Conservation (phyloP, 2,888 invertebrate genomes). For the Tetranychus truncatus region DNA sequence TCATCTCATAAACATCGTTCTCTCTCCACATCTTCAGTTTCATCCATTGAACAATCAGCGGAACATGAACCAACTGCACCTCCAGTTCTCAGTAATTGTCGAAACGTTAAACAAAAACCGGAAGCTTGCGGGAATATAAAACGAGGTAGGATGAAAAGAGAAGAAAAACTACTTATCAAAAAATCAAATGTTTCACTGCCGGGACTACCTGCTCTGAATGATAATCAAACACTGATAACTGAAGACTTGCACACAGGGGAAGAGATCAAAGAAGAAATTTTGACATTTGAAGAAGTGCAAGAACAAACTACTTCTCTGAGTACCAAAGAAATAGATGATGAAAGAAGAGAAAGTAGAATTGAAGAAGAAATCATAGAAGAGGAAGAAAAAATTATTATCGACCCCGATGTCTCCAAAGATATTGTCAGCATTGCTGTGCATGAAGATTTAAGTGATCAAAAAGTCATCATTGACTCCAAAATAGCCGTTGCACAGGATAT, state of each 20-base stretch:
- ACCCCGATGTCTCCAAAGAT: not conserved
- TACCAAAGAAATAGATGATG: not conserved
- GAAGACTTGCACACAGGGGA: not conserved
- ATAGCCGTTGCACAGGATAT: not conserved
- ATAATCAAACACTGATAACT: constrained; percentile 5
- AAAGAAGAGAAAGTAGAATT: no score
- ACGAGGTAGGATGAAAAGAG: not conserved
- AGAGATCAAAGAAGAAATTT: not conserved
- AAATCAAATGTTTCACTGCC: not conserved
- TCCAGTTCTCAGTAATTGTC: not conserved
- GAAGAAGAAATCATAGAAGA: not conserved
- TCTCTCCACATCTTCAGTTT: not conserved
- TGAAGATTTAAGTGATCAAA: not conserved
- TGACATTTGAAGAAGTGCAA: not conserved
- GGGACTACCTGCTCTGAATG: not conserved
- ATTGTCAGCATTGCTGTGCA: not conserved
- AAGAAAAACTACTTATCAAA: not conserved
- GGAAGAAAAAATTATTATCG: not conserved
- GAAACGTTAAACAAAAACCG: not conserved
- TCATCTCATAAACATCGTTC: not conserved
- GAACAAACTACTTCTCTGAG: not conserved
- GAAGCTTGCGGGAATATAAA: not conserved
- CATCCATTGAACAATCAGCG: not conserved
- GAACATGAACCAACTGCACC: not conserved
- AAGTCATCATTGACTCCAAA: not conserved